Conservation (phyloP, 2,113 vertebrate genomes). For the Bufo gargarizans region DNA sequence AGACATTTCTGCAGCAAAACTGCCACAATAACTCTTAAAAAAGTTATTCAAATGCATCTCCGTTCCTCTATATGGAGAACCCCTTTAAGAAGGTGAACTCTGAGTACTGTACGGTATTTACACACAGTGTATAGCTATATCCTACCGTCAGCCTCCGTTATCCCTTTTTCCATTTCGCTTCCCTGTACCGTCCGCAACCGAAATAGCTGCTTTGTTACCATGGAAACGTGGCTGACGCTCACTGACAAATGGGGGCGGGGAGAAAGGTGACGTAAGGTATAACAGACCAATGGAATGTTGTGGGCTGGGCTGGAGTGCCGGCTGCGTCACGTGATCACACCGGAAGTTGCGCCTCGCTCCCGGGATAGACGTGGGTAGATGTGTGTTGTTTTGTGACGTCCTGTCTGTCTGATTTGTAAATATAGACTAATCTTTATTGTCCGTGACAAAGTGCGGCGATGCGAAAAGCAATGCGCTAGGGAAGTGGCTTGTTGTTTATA, state of each 20-base stretch:
- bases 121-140: not conserved
- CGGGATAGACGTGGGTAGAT: not conserved
- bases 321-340: constrained; percentile 31
- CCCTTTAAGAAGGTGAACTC: too few relatives aligned
- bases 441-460: not conserved
- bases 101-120: too few relatives aligned
- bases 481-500: not conserved
- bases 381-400: not conserved
- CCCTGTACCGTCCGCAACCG: not conserved
- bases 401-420: not conserved
- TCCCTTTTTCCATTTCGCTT: not conserved
- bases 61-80: too few relatives aligned
- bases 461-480: not conserved
- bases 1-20: too few relatives aligned
- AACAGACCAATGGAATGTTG: not conserved
- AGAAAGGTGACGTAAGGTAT: not conserved
- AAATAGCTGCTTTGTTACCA: not conserved
- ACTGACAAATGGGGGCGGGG: not conserved
- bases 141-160: not conserved
- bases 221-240: not conserved
- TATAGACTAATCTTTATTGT: not conserved
- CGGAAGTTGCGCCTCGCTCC: constrained; percentile 9
- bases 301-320: not conserved
- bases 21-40: too few relatives aligned
- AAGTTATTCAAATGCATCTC: too few relatives aligned